Base-by-base conservation (phyloP, 2,113 vertebrate genomes). In the Laterallus jamaicensis region DNA sequence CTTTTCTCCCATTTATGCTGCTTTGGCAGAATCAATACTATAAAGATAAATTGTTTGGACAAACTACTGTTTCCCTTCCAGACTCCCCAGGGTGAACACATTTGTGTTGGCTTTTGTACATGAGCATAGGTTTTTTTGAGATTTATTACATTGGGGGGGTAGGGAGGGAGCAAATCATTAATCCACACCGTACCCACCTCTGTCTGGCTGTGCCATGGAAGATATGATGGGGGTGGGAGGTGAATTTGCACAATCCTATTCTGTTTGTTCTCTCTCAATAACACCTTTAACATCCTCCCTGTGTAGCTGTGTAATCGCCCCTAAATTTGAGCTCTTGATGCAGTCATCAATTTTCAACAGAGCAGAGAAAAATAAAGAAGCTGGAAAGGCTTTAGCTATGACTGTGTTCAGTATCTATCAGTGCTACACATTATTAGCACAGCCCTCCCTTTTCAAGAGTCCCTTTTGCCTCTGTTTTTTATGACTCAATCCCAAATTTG, bases 1-100 rank as follows among this genome's bases (percentile, higher is more conserved):
- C 60, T 94, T 64, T 91, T 66, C 62, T 86, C 93, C 63, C 73
- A 63, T 50, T 92, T 90, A 39, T n/a, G 40, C 40, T 0, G 1
- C 60, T 92, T 70, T 20, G 90, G 76, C n/a, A 44, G 73, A 60
- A 94, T 94, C 93, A 37, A 86, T 94, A 92, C 24, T 16, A 69
- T 32, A 64, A 78, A 93, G 79, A 83, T 1, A 6, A 95, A 66
- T 42, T 66, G 37, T 71, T 79, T 74, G 77, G 66, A n/a, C 62
- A 64, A 92, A n/a, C 15, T 19, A 6, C 66, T 60, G 25, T 25
- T 93, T 93, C 37, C 59, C 68, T 86, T 67, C 62, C 76, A 86
- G 84, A 6, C 74, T 95, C 66, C 70, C 81, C 5, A 3, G 64
- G 24, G 42, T 14, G 56, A 86, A 18, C 12, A 49, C 3, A 12